Conservation (phyloP, 2,888 invertebrate genomes). For the Drosophila flavopinicola region DNA sequence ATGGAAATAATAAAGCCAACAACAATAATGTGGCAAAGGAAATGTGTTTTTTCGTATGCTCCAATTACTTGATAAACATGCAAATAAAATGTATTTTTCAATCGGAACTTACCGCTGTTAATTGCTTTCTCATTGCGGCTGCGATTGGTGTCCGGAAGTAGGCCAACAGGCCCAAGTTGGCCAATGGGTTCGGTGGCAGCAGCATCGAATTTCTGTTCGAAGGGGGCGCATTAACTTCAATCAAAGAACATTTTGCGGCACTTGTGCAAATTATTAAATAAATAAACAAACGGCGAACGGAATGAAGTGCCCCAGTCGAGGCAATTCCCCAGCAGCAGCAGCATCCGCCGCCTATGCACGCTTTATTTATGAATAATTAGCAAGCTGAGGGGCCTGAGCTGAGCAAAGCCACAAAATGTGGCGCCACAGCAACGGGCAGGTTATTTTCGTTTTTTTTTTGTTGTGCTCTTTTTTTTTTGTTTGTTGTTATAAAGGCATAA, state of each 20-base stretch:
- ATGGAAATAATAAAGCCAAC: background rate
- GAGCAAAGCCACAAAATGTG: conserved; percentile 62
- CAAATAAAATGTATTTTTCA: conserved; percentile 21
- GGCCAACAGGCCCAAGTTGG: conserved; percentile 29
- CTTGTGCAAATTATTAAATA: conserved; percentile 79
- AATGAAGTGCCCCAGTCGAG: conserved; percentile 32
- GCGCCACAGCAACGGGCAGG: conserved; percentile 48
- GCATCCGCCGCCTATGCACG: conserved; percentile 41
- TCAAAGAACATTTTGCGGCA: conserved; percentile 78
- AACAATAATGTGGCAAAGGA: background rate
- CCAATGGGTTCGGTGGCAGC: conserved; percentile 17
- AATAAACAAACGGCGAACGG: conserved; percentile 65
- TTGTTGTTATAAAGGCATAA: conserved; percentile 29
- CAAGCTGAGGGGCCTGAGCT: conserved; percentile 47
- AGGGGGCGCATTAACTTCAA: conserved; percentile 69
- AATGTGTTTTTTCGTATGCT: conserved; percentile 8
- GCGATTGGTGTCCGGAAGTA: conserved; percentile 29
- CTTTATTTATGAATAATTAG: conserved; percentile 82
- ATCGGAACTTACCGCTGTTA: conserved; percentile 29
- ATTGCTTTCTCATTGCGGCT: conserved; percentile 51
- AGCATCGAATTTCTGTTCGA: conserved; percentile 26
- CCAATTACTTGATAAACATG: conserved; percentile 6
- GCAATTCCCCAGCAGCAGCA: conserved; percentile 25
- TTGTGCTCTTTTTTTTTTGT: conserved; percentile 25
- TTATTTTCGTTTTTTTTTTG: conserved; percentile 31